These are phyloP conservation scores for Ectropis crepuscularia DNA, from an alignment of 2,888 invertebrate genomes.

Conservation along the genomic window DNA sequence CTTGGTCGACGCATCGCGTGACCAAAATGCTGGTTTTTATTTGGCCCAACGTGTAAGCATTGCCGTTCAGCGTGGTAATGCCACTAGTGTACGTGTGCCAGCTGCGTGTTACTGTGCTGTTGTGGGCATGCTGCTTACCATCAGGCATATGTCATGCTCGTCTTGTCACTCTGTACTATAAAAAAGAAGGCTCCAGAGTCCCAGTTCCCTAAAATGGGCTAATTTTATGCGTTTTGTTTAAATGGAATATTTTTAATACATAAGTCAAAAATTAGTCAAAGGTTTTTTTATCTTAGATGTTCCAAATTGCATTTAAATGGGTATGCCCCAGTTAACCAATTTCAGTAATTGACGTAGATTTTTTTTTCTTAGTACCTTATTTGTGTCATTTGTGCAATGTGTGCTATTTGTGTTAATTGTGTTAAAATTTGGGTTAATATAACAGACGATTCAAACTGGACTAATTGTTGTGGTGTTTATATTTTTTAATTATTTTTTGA, in stretches of 20 bases:
- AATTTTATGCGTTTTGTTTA: background rate
- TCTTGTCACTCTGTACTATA: too few species aligned
- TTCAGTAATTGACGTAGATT: slow-evolving; percentile 59
- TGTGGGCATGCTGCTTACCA: too few species aligned
- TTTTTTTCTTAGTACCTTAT: slow-evolving; percentile 69
- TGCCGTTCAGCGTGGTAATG: too few species aligned
- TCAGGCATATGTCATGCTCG: too few species aligned
- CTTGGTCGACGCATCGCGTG: too few species aligned
- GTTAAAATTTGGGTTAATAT: slow-evolving; percentile 63
- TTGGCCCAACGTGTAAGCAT: too few species aligned
- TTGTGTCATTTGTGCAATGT: slow-evolving; percentile 64
- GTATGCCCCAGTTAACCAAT: slow-evolving; percentile 68
- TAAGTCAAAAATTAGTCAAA: background rate
- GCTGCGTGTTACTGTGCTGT: too few species aligned
- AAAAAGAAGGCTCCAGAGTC: too few species aligned
- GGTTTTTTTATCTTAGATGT: slow-evolving; percentile 53
- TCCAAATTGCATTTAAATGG: slow-evolving; percentile 73
- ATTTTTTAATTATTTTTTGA: too few species aligned
- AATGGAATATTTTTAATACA: background rate
- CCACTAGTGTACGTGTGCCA: too few species aligned
- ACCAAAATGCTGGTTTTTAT: too few species aligned
- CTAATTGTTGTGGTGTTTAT: background rate
- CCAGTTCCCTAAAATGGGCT: too few species aligned
- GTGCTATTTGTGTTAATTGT: slow-evolving; percentile 62
- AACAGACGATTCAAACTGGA: slow-evolving; percentile 9